Conservation (phyloP, 2,888 invertebrate genomes). For the Chrysomela aeneicollis region DNA sequence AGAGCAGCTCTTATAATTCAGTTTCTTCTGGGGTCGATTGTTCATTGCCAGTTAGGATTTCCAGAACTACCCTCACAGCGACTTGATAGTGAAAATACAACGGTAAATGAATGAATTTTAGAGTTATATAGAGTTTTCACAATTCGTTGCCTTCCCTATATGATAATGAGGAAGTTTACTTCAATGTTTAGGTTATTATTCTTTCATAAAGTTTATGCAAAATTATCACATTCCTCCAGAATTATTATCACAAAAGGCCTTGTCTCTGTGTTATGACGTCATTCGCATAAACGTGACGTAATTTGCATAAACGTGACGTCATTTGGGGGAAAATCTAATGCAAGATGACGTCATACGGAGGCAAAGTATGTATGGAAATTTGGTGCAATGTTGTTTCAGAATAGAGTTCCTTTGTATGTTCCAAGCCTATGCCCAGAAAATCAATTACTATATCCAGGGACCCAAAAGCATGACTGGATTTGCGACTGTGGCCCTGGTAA, state of each 20-base stretch:
- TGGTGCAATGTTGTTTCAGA: no score
- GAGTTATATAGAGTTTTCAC: no score
- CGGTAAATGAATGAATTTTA: constrained; percentile 25
- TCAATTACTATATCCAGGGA: constrained; percentile 74
- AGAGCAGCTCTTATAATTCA: neutral
- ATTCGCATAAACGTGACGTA: no score
- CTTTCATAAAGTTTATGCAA: no score
- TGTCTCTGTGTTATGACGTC: no score
- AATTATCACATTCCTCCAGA: no score
- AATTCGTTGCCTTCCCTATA: no score
- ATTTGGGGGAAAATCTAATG: no score
- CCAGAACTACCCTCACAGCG: constrained; percentile 42
- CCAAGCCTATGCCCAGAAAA: constrained; percentile 69
- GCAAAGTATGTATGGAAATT: neutral
- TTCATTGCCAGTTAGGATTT: constrained; percentile 33
- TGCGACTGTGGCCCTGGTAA: constrained; percentile 70
- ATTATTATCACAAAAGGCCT: no score
- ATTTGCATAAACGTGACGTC: no score
- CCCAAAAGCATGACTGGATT: constrained; percentile 69
- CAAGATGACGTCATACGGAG: neutral
- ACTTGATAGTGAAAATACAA: constrained; percentile 37
- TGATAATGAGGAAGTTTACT: no score
- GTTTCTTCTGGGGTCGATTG: neutral
- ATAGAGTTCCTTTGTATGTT: constrained; percentile 49
- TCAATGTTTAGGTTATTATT: no score